phyloP scores from a whole-genome alignment of 2,797 vertebrate species.

The Chelon labrosus region DNA sequence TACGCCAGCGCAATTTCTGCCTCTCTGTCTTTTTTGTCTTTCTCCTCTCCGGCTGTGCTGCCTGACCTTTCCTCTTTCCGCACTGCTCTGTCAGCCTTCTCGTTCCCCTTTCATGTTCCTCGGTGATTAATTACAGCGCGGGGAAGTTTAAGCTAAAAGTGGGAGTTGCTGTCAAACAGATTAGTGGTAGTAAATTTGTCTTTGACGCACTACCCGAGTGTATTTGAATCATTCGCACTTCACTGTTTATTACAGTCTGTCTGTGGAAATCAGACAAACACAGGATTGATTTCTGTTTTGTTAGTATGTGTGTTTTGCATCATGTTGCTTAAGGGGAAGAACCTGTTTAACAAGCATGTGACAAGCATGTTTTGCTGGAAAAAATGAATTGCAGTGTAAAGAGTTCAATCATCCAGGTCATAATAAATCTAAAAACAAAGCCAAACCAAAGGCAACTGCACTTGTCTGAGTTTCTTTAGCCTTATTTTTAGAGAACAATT shows the following conservation, averaged over 20 bases:
- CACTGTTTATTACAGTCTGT: conserved; percentile 15
- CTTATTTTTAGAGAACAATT: too few species aligned
- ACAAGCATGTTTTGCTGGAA: too few species aligned
- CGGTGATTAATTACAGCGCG: conserved; percentile 70
- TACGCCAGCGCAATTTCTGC: conserved; percentile 49
- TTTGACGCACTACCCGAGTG: conserved; percentile 30
- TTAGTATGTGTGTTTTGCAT: too few species aligned
- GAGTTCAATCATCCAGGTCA: too few species aligned
- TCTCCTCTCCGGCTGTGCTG: conserved; percentile 22
- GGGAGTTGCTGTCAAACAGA: conserved; percentile 46
- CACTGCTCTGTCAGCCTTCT: conserved; percentile 63
- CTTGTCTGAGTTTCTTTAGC: too few species aligned
- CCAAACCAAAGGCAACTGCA: too few species aligned
- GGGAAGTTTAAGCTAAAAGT: conserved; percentile 52
- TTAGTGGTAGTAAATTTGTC: conserved; percentile 43
- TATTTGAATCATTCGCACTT: background rate
- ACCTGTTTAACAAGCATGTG: too few species aligned
- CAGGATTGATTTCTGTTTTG: too few species aligned
- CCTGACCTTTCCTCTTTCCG: conserved; percentile 71
- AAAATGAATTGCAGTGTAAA: too few species aligned
- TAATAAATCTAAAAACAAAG: too few species aligned
- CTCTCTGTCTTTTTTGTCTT: conserved; percentile 38
- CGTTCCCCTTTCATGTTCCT: conserved; percentile 67
- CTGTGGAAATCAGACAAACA: conserved; percentile 1
- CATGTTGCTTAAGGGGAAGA: too few species aligned